Base-by-base conservation (phyloP, 2,113 vertebrate species). In the Machaerirhynchus nigripectus region DNA sequence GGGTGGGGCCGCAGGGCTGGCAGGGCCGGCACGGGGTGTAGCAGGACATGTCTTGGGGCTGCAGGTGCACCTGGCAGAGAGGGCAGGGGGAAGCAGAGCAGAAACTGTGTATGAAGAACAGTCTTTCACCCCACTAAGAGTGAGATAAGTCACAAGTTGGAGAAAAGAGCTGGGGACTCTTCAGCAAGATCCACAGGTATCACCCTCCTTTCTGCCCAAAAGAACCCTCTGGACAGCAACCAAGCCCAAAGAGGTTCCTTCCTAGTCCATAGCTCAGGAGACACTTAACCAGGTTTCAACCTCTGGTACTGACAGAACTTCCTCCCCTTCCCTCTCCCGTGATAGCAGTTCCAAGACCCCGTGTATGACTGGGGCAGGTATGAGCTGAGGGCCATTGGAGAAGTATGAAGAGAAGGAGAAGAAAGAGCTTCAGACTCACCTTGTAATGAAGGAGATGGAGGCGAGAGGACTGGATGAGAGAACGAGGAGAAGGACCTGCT, bases 61-160 rank as follows among this genome's bases (percentile, higher is more conserved):
- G 65, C 0, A 87, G 28, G 0, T 20, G 59, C 37, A 46, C 78
- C 78, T 83, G 79, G 0, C 0, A 55, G 0, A 63, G 2, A 77
- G 16, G 2, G 30, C 1, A 49, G n/a, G 0, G 77, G 2, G 31
- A 14, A 49, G 27, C 18, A 35, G 30, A 69, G 24, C 40, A 77
- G 30, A 69, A 61, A 33, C 8, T n/a, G 11, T 76, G 31, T 7
- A 11, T 84, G 23, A 56, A 35, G 35, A 63, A 15, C 18, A 37
- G 4, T 55, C 22, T 90, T 28, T 14, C 27, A 14, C 18, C 13
- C 27, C 30, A 35, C 4, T 61, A 42, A 40, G 17, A 53, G 4
- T 39, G 23, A 75, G 16, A 10, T 26, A 75, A n/a, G 7, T 30
- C n/a, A 46, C 9, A 39, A 60, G 7, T 3, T 47, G 46, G 46